A percentile compares a stretch with the other conserved stretches of the same genome.
phyloP scores from a whole-genome alignment of 2,797 vertebrate species.

The Otus scops region DNA sequence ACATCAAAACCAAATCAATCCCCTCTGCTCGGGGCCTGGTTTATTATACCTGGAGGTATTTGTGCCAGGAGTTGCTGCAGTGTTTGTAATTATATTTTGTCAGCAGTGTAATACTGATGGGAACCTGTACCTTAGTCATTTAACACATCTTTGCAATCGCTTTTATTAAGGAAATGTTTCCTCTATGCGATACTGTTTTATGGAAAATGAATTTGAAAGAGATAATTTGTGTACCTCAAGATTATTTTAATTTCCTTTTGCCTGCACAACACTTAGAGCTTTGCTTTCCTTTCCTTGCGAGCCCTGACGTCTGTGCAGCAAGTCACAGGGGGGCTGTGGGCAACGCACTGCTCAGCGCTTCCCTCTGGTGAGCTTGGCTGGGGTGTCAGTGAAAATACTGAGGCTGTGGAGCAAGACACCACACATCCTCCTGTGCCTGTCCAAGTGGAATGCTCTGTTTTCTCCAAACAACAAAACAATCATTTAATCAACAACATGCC shows the following conservation, averaged over 20 bases:
- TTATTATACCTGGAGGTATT: background rate
- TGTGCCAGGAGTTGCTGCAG: background rate
- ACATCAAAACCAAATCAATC: background rate
- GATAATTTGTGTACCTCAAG: background rate
- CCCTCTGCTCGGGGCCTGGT: background rate
- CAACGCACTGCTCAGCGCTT: rapidly evolving
- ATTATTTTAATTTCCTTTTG: background rate
- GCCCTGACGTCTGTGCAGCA: background rate
- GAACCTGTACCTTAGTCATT: background rate
- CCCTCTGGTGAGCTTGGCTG: background rate
- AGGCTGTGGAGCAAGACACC: background rate
- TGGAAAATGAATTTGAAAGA: background rate
- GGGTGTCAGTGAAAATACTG: background rate
- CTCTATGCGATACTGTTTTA: rapidly evolving
- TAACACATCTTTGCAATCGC: background rate
- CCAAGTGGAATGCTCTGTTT: background rate
- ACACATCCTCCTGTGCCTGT: background rate
- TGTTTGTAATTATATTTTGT: background rate
- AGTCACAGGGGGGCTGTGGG: rapidly evolving
- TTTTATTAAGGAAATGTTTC: background rate
- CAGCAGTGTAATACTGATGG: background rate
- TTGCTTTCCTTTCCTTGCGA: background rate
- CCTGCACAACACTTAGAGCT: background rate
- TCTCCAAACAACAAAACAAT: background rate
- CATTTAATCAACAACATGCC: background rate